These are phyloP conservation scores for Parauchenoglanis punctatus DNA, from an alignment of 2,797 vertebrate genomes.

Conservation along the genomic window DNA sequence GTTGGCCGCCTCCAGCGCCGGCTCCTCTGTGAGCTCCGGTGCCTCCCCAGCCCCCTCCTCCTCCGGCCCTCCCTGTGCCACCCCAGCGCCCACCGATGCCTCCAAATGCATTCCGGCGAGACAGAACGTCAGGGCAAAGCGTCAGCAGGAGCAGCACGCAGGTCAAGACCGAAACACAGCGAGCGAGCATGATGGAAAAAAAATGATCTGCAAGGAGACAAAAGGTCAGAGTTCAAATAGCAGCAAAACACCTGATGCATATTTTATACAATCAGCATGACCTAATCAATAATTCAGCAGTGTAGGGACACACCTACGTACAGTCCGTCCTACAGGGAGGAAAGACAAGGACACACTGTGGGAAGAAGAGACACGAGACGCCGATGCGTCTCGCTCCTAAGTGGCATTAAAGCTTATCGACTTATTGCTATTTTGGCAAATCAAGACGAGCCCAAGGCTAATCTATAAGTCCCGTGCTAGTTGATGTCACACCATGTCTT, in stretches of 20 bases:
- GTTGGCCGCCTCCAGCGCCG: constrained; percentile 28
- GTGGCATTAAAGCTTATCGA: constrained; percentile 23
- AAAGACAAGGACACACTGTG: not conserved
- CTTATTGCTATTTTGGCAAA: constrained; percentile 34
- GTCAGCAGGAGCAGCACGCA: constrained; percentile 68
- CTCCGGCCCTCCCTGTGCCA: constrained; percentile 31
- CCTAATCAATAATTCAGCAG: constrained; percentile 11
- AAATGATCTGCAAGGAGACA: constrained; percentile 55
- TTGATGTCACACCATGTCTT: not conserved
- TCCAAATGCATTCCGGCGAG: constrained; percentile 59
- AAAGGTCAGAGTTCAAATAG: constrained; percentile 24
- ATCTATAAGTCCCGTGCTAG: not conserved
- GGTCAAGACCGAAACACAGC: constrained; percentile 46
- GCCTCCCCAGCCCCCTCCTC: constrained; percentile 53
- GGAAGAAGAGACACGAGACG: not conserved
- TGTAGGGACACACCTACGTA: not conserved
- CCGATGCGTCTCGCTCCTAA: not conserved
- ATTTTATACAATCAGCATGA: not conserved
- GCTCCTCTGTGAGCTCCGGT: constrained; percentile 52
- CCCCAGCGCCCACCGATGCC: constrained; percentile 57
- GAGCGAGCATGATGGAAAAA: constrained; percentile 49
- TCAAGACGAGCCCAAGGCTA: constrained; percentile 19
- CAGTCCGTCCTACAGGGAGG: not conserved
- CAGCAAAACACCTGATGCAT: constrained; percentile 17
- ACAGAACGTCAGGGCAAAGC: constrained; percentile 64